Evolutionary conservation across 1,140 invertebrate genomes (phyloP).

Genomic region (Drosophila rhopaloa): DNA sequence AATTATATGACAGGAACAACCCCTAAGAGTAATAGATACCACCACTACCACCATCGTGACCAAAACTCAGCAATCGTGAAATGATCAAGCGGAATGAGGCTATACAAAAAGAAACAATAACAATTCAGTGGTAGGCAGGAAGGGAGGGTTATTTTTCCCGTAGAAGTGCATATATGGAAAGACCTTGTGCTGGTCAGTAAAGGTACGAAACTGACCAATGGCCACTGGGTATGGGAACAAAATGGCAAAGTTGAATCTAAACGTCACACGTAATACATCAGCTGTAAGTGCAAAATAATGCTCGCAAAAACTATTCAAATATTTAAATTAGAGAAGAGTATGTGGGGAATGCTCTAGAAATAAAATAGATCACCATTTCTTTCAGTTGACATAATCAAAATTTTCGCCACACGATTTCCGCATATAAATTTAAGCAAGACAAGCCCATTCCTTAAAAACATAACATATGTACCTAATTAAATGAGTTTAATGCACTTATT

Average conservation of each 20-base stretch:
- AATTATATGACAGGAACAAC: slow-evolving; percentile 27
- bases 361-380: background rate
- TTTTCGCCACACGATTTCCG: too few species aligned
- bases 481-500: too few species aligned
- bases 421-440: too few species aligned
- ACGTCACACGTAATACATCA: background rate
- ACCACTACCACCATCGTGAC: slow-evolving; percentile 20
- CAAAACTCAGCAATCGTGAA: slow-evolving; percentile 20
- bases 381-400: too few species aligned
- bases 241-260: slow-evolving; percentile 46
- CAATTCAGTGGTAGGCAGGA: slow-evolving; percentile 11
- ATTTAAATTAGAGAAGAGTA: background rate
- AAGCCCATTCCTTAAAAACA: too few species aligned
- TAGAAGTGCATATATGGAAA: background rate
- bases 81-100: slow-evolving; percentile 58
- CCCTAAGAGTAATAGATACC: slow-evolving; percentile 31
- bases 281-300: slow-evolving; percentile 47
- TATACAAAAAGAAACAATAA: slow-evolving; percentile 45
- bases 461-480: too few species aligned
- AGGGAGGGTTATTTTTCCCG: slow-evolving; percentile 10
- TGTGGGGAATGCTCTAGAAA: background rate
- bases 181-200: slow-evolving; percentile 72
- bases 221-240: slow-evolving; percentile 26
- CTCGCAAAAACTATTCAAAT: slow-evolving; percentile 20
- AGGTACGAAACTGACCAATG: slow-evolving; percentile 52